Evolutionary conservation across 2,888 invertebrate genomes (phyloP).

Genomic region (Drosophila borealis): DNA sequence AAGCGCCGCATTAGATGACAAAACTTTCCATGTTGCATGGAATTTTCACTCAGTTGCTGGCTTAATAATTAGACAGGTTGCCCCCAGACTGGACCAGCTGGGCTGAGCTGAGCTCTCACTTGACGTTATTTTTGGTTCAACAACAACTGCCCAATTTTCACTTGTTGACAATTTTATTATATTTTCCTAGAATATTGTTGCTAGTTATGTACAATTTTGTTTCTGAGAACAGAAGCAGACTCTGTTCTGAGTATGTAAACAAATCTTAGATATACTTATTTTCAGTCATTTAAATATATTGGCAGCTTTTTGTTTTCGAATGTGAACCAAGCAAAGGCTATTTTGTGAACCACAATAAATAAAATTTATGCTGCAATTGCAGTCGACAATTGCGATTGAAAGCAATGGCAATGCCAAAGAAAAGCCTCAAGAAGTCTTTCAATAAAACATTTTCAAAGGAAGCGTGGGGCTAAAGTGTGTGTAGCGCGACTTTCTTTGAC

Average conservation of each 20-base stretch:
- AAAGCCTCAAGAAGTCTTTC: slow-evolving; percentile 4
- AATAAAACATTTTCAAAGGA: neutral
- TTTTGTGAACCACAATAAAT: neutral
- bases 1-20: slow-evolving; percentile 51
- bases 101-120: neutral
- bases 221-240: neutral
- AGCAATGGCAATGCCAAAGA: slow-evolving; percentile 1
- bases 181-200: neutral
- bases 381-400: neutral
- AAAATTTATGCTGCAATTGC: neutral
- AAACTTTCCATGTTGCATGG: slow-evolving; percentile 55
- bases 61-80: slow-evolving; percentile 54
- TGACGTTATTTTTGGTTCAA: too few relatives aligned
- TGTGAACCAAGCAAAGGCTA: neutral
- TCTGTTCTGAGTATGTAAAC: neutral
- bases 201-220: neutral
- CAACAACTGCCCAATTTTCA: slow-evolving; percentile 25
- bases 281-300: neutral
- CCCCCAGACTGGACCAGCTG: neutral
- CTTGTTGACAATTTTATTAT: slow-evolving; percentile 13
- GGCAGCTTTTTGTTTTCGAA: neutral
- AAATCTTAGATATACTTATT: neutral
- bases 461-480: too few relatives aligned
- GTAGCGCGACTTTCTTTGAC: slow-evolving; percentile 56
- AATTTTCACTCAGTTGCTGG: slow-evolving; percentile 29